A percentile compares a stretch with the other conserved stretches of the same genome.
Evolutionary conservation across 2,113 vertebrate genomes (phyloP).

Genomic region (Myocastor coypus): DNA sequence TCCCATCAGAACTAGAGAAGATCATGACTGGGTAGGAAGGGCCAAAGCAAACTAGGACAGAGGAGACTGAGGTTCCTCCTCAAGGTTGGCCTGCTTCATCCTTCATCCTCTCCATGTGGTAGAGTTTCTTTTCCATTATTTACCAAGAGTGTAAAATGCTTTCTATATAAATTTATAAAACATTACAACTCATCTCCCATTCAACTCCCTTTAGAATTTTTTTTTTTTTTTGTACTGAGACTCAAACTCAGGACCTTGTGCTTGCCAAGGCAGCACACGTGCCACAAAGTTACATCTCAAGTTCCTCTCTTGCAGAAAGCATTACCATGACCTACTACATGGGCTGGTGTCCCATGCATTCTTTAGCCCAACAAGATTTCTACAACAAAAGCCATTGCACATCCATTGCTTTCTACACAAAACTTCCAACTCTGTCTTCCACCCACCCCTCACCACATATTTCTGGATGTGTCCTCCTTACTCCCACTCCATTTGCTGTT

Average conservation of each 20-base stretch:
- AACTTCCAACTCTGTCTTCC: conserved; percentile 67
- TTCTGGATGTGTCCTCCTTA: neutral
- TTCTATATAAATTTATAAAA: conserved; percentile 21
- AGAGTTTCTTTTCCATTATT: conserved; percentile 53
- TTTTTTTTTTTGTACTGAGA: no score
- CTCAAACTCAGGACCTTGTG: no score
- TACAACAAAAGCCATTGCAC: conserved; percentile 78
- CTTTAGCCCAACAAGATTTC: conserved; percentile 64
- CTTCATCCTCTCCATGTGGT: neutral
- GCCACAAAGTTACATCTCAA: no score
- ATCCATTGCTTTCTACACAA: conserved; percentile 74
- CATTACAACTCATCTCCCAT: neutral
- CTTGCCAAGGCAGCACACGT: no score
- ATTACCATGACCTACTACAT: conserved; percentile 59
- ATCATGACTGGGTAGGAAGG: neutral
- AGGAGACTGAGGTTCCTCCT: neutral
- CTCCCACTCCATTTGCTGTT: conserved; percentile 57
- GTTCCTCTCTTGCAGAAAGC: neutral
- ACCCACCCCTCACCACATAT: neutral
- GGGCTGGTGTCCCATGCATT: conserved; percentile 62
- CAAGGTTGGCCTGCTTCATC: neutral
- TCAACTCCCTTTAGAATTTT: conserved; percentile 64
- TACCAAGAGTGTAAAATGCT: conserved; percentile 43
- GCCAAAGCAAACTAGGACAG: neutral
- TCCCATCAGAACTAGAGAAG: neutral